phyloP scores from a whole-genome alignment of 2,113 vertebrate genomes.

The Turnix velox region DNA sequence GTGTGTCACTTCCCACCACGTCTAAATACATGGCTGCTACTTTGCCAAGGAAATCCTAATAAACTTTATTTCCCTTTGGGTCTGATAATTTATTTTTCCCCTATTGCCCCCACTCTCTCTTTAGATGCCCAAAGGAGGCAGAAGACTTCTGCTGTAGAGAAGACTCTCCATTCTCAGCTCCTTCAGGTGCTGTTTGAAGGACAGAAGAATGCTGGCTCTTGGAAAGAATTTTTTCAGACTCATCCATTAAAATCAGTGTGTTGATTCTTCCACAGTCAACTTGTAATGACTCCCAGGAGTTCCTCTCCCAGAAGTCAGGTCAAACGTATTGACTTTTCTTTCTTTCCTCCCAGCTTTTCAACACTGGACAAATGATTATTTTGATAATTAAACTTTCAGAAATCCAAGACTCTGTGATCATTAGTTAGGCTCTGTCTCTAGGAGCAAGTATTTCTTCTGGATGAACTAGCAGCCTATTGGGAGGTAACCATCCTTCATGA shows the following conservation, averaged over 20 bases:
- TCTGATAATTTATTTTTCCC: background rate
- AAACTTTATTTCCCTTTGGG: background rate
- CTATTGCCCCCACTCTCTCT: background rate
- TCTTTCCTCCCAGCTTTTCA: slow-evolving; percentile 3
- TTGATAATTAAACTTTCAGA: background rate
- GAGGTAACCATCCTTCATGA: background rate
- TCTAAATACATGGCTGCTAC: background rate
- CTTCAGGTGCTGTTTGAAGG: background rate
- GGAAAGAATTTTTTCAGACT: slow-evolving; percentile 28
- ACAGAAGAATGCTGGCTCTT: background rate
- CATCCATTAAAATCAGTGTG: slow-evolving; percentile 31
- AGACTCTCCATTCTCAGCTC: background rate
- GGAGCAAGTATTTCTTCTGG: background rate
- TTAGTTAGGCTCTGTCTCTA: background rate
- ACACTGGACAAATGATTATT: background rate
- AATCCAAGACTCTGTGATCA: background rate
- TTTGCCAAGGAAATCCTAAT: background rate
- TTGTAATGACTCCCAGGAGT: slow-evolving; percentile 22
- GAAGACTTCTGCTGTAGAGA: background rate
- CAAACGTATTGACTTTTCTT: slow-evolving; percentile 12
- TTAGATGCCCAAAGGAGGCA: background rate
- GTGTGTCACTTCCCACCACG: background rate
- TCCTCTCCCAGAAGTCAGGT: slow-evolving; percentile 24
- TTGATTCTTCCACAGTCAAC: slow-evolving; percentile 23
- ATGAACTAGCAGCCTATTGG: background rate